Evolutionary conservation across 2,888 invertebrate genomes (phyloP).

Genomic region (Troides oblongomaculatus): DNA sequence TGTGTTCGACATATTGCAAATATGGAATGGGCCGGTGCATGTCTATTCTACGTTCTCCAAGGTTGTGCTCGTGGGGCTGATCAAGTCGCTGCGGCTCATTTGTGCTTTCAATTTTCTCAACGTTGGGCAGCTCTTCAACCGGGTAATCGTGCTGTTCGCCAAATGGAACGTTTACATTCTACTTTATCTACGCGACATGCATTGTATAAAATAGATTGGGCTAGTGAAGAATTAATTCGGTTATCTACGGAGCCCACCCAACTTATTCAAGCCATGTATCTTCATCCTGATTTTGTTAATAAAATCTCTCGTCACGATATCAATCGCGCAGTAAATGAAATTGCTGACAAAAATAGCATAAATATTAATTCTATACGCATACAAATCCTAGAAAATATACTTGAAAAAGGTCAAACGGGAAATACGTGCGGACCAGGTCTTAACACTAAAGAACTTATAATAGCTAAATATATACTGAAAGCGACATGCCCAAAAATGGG

Average conservation of each 20-base stretch:
- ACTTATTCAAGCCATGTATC: conserved; percentile 69
- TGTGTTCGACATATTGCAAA: conserved; percentile 74
- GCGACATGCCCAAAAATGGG: conserved; percentile 77
- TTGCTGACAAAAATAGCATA: conserved; percentile 73
- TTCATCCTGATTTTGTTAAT: conserved; percentile 65
- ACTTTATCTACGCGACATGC: conserved; percentile 72
- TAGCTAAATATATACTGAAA: conserved; percentile 73
- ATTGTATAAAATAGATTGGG: conserved; percentile 72
- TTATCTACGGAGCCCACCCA: conserved; percentile 69
- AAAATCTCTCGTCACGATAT: conserved; percentile 69
- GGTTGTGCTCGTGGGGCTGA: conserved; percentile 75
- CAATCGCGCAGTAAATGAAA: conserved; percentile 72
- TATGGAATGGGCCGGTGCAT: conserved; percentile 78
- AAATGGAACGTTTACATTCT: conserved; percentile 73
- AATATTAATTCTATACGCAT: conserved; percentile 72
- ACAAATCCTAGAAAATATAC: conserved; percentile 71
- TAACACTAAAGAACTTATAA: conserved; percentile 62
- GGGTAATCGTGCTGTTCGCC: conserved; percentile 69
- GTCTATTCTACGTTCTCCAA: conserved; percentile 74
- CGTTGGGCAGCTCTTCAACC: conserved; percentile 73
- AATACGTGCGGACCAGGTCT: conserved; percentile 51
- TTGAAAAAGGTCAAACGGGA: conserved; percentile 55
- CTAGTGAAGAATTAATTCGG: conserved; percentile 68
- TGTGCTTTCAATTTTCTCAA: conserved; percentile 76
- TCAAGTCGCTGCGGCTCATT: conserved; percentile 74